A percentile compares a stretch with the other conserved stretches of the same genome.
These are phyloP conservation scores for fruit fly (Drosophila melanogaster) DNA, from an alignment of 1,140 invertebrate genomes.

Conservation along the genomic window Release_6_plus_ISO1_MT NC_004354.4:8127501-8128000, in stretches of 20 bases:
- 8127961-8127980: too few relatives aligned
- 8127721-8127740: conserved; percentile 26
- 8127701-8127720: conserved; percentile 36
- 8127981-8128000: background rate
- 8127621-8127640: conserved; percentile 37
- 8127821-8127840: conserved; percentile 41
- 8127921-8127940: background rate
- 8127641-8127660: conserved; percentile 18
- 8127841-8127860: background rate
- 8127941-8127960: background rate
- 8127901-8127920: background rate
- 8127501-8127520: conserved; percentile 74
- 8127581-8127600: conserved; percentile 35
- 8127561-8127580: conserved; percentile 26
- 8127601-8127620: conserved; percentile 82
- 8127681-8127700: conserved; percentile 59
- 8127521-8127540: conserved; percentile 61
- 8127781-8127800: conserved; percentile 65
- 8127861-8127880: conserved; percentile 20
- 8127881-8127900: too few relatives aligned
- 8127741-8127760: conserved; percentile 46
- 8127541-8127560: conserved; percentile 20
- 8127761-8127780: conserved; percentile 15
- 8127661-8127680: conserved; percentile 71
- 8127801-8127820: conserved; percentile 32